Evolutionary conservation across 2,797 vertebrate species (phyloP), one percentile per base, ranked within the genome.

Genomic region (Propithecus deckenii): DNA sequence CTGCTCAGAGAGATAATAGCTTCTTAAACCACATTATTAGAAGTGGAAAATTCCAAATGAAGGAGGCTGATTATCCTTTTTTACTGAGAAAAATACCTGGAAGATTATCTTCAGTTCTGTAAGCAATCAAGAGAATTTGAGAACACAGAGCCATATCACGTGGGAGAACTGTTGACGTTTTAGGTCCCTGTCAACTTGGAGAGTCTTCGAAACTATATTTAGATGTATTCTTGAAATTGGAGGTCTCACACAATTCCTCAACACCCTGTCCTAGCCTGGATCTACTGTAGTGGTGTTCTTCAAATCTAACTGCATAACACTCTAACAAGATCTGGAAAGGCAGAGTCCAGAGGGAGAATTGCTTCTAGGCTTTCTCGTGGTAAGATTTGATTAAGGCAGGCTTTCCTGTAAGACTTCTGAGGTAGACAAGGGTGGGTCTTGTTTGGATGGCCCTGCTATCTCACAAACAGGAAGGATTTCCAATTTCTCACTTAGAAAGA

Each of bases 11-110:
- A 96, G 79, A 74, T 86, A 95, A 78, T 87, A 96, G 61, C 79
- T 89, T 93, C 81, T 79, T 89, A 94, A 88, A 96, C 11, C 35
- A 61, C 57, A 75, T 90, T 94, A 95, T 91, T 95, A 90, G 78
- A 97, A 90, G 65, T 96, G 81, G 69, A 92, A 96, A 98, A 94
- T 95, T 96, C 61, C 85, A 96, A 94, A 91, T 92, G 91, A 94
- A 96, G 35, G 46, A 50, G 1, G 43, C 55, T 87, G 22, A 85
- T 69, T 30, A 38, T 38, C 4, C 4, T 50, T 93, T 94, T 94
- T 72, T 32, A 87, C 43, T 95, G 48, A 78, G 50, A 93, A 90
- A 93, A 93, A 92, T 10, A 75, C 50, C 35, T 76, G 46, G 48
- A 97, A 88, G 65, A 65, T 83, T 92, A 35, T 86, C 14, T 55